These are phyloP conservation scores for Apus apus DNA, from an alignment of 2,113 vertebrate species.

Conservation along the genomic window DNA sequence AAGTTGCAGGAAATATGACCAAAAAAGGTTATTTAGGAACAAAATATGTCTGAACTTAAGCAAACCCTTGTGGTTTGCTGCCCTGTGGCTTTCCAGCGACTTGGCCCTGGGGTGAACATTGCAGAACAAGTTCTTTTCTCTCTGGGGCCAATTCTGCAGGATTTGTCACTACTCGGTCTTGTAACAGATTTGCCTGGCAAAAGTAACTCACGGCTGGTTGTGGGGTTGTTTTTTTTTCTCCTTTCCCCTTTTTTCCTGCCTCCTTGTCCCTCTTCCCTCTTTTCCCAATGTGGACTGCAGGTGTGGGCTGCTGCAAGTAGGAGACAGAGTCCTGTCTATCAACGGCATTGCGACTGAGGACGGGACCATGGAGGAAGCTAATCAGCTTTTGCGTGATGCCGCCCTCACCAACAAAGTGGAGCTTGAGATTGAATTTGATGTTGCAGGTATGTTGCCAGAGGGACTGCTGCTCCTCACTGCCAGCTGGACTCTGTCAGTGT, in stretches of 20 bases:
- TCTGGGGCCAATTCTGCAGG: background rate
- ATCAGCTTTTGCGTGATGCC: constrained; percentile 93
- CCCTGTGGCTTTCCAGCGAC: background rate
- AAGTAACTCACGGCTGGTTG: background rate
- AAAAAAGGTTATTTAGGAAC: background rate
- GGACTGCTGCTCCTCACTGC: background rate
- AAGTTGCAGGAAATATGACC: background rate
- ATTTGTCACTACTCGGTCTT: background rate
- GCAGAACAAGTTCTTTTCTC: background rate
- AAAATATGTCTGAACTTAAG: background rate
- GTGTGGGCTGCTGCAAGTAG: constrained; percentile 93
- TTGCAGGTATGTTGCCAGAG: constrained; percentile 81
- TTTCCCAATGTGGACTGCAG: constrained; percentile 67
- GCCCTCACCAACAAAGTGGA: constrained; percentile 90
- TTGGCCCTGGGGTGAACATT: rapidly evolving
- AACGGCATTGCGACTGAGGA: constrained; percentile 94
- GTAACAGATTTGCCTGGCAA: background rate
- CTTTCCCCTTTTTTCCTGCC: background rate
- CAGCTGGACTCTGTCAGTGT: background rate
- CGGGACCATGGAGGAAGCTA: constrained; percentile 94
- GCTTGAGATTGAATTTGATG: constrained; percentile 93
- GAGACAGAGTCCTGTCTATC: constrained; percentile 92
- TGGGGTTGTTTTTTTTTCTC: background rate
- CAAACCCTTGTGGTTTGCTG: background rate
- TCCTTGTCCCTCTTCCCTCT: background rate